These are phyloP conservation scores for Archaeoteleia sp. DNA, from an alignment of 2,888 invertebrate genomes.

Conservation along the genomic window DNA sequence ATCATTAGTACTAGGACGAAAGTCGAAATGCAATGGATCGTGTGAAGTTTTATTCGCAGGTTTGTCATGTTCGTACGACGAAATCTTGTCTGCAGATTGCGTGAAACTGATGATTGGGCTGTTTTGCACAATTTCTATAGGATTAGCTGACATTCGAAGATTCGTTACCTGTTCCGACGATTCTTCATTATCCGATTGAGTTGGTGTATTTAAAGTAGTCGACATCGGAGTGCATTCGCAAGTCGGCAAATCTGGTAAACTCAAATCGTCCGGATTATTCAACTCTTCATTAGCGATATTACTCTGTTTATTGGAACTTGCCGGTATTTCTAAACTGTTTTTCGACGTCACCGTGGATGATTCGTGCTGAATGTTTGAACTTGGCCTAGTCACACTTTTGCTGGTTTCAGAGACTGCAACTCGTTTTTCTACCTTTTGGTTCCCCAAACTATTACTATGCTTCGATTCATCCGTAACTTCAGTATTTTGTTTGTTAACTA, in stretches of 20 bases:
- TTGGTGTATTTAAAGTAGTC: slow-evolving; percentile 71
- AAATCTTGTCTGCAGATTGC: slow-evolving; percentile 66
- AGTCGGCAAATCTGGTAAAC: slow-evolving; percentile 70
- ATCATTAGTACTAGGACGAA: slow-evolving; percentile 55
- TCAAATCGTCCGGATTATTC: slow-evolving; percentile 71
- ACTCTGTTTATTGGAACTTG: slow-evolving; percentile 14
- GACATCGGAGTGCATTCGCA: slow-evolving; percentile 71
- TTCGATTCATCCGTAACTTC: slow-evolving; percentile 12
- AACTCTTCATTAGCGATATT: slow-evolving; percentile 60
- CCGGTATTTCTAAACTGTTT: background rate
- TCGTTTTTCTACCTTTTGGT: background rate
- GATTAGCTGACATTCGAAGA: slow-evolving; percentile 64
- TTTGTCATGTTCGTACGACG: slow-evolving; percentile 62
- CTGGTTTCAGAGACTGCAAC: background rate
- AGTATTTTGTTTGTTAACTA: slow-evolving; percentile 39
- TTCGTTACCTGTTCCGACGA: slow-evolving; percentile 62
- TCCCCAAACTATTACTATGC: too few species aligned
- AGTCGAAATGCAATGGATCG: slow-evolving; percentile 62
- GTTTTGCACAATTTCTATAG: slow-evolving; percentile 70
- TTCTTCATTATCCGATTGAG: slow-evolving; percentile 72
- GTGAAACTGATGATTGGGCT: slow-evolving; percentile 71
- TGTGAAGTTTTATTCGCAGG: slow-evolving; percentile 48
- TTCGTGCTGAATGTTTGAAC: background rate
- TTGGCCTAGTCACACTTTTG: background rate
- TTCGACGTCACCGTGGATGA: background rate